Evolutionary conservation across 2,888 invertebrate genomes (phyloP), one percentile per base, ranked within the genome.

Genomic region (Lepeophtheirus nordmannii): DNA sequence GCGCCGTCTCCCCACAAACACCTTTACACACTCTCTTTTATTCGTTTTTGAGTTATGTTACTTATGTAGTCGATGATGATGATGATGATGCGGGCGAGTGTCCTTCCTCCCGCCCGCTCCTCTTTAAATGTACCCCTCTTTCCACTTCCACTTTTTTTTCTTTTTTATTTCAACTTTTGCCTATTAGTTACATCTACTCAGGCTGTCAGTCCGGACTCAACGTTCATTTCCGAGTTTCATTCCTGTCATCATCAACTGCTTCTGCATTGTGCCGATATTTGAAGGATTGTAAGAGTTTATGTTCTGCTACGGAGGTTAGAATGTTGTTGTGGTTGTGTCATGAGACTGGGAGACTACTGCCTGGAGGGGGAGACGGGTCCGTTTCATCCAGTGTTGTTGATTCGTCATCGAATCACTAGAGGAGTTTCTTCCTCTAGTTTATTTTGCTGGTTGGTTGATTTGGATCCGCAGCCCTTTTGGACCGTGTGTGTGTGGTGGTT

Each of bases 31-130:
- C 53, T 46, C 53, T 46, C 53, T 14, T 46, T 17, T n/a, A 3
- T 17, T 17, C 53, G 1, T 46, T 46, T 17, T 17, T 46, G n/a
- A n/a, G n/a, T 17, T 46, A 46, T 17, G 14, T 46, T n/a, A n/a
- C n/a, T n/a, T n/a, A n/a, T n/a, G n/a, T n/a, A n/a, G n/a, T n/a
- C n/a, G n/a, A n/a, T n/a, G n/a, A n/a, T n/a, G n/a, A n/a, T n/a
- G n/a, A n/a, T 46, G 53, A 46, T 46, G 14, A n/a, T 46, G 53
- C 53, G 53, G 53, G 53, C 53, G 53, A 46, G 53, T 46, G 53
- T 46, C 53, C 53, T 46, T 46, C 53, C 17, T 46, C 53, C 17
- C 17, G 14, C 53, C 53, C 53, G 17, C 30, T 30, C 30, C 30
- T 30, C 30, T 30, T 30, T 30, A 46, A 17, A 46, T 17, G 8